Base-by-base conservation (phyloP, 2,888 invertebrate species). In the Hydroisotoma schaefferi region DNA sequence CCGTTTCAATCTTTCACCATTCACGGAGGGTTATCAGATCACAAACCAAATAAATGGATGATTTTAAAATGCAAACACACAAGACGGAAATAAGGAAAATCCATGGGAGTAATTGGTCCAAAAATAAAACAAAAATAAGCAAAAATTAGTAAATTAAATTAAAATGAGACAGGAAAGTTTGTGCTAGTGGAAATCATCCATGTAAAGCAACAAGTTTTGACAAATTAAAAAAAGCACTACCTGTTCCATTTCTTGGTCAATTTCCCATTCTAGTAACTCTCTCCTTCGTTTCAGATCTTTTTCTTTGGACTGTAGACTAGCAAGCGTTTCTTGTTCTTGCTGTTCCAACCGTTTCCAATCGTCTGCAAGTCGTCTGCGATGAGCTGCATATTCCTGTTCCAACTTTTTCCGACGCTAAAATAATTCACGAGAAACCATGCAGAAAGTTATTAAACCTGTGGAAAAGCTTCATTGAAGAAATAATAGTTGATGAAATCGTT, bases 331-430 rank as follows among this genome's bases (percentile, higher is more conserved):
- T 59, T 83, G 81, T 75, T 84, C 80, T 67, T 84, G 83, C 33
- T 82, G 80, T 74, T 84, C 84, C 57, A 84, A 75, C 62, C 83
- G 80, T 33, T 83, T 81, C 79, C 81, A 72, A 79, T 82, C 59
- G 78, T 81, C 74, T 77, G 76, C 15, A 22, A 75, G 62, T 23
- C 80, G 78, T 4, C 80, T 76, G 66, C 84, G 83, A 55, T 87
- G 87, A 0, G 84, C 81, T 2, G 85, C 85, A 79, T 86, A 87
- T 74, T 86, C 85, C 62, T 83, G 79, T 74, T 84, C 83, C 80
- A 85, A 82, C 70, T 78, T 83, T 72, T 78, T 77, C 1, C 84
- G 71, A 46, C 74, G 73, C 74, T 75, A 53, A 5, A 54, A 49
- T 15, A n/a, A 49, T n/a, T 28, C n/a, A 43, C 8, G 33, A 33